Evolutionary conservation across 2,113 vertebrate species (phyloP).

Genomic region (Suricata suricatta): DNA sequence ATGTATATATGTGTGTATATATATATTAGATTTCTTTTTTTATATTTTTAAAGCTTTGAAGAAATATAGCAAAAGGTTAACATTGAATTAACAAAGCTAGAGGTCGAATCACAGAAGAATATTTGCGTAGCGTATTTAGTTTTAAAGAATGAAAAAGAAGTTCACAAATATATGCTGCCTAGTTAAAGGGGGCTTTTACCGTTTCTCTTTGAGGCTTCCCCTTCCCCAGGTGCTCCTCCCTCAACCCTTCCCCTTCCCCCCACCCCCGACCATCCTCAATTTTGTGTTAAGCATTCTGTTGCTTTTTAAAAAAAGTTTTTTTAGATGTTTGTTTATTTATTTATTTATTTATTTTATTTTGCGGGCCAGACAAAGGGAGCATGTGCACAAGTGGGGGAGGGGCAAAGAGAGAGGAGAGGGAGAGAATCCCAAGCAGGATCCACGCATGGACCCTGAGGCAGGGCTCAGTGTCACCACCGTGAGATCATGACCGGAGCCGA

Average conservation of each 20-base stretch:
- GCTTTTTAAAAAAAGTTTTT: not conserved
- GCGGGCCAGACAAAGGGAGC: too few relatives aligned
- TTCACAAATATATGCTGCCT: not conserved
- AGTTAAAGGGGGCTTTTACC: not conserved
- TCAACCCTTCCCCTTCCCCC: not conserved
- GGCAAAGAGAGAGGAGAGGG: too few relatives aligned
- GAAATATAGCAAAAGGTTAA: not conserved
- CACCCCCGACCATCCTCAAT: not conserved
- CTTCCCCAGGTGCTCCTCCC: not conserved
- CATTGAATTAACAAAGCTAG: not conserved
- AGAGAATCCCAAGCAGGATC: too few relatives aligned
- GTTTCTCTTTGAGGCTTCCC: not conserved
- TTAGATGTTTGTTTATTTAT: too few relatives aligned
- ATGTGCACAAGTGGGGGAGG: too few relatives aligned
- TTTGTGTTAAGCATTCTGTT: not conserved
- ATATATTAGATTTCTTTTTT: not conserved
- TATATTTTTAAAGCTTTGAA: not conserved
- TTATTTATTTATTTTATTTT: too few relatives aligned
- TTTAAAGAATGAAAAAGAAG: slow-evolving; percentile 5
- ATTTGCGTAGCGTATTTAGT: not conserved
- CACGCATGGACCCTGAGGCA: too few relatives aligned
- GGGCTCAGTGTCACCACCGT: too few relatives aligned
- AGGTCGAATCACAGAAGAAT: not conserved
- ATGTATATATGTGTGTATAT: too few relatives aligned
- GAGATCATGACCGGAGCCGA: too few relatives aligned